Evolutionary conservation across 1,140 invertebrate genomes (phyloP), one percentile per base, ranked within the genome.

Genomic region (Papilio machaon): DNA sequence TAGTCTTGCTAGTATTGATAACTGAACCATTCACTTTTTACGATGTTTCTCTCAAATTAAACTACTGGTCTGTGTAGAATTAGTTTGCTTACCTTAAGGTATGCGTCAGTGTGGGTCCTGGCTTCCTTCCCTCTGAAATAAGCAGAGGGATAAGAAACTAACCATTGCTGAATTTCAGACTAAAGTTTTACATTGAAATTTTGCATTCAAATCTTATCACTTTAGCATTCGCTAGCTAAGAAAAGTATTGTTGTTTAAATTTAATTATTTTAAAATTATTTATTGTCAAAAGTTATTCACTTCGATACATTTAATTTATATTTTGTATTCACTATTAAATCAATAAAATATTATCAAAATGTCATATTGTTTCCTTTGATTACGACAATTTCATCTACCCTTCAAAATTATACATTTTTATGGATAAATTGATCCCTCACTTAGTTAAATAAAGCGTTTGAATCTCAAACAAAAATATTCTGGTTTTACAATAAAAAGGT

Each of bases 71-170:
- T 80, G 80, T 74, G 77, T 82, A 82, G 60, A 64, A 38, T 60
- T 52, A 54, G 73, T 82, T 43, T 67, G 17, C 80, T 82, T 91
- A 89, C 86, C 83, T 60, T 35, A 54, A 46, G 76, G 86, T 88
- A 90, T 74, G 80, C 54, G 23, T 73, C 46, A 75, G 49, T 83
- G 83, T 87, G 84, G 90, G 86, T 85, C 86, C 75, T 84, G 89
- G 82, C 89, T 94, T 94, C 91, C 88, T 91, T 94, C 86, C 89
- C 93, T 94, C 93, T 94, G 92, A 89, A 23, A 60, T 23, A 70
- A 92, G 92, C 92, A 94, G 93, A 94, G 93, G 89, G 83, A 94
- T 90, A 89, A 84, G 93, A 93, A 94, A 85, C 91, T 88, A 83
- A 90, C 89, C 54, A 38, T 73, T 19, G 82, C 73, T 49, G 75